Evolutionary conservation across 2,888 invertebrate genomes (phyloP).

Genomic region (Diplazon laetatorius): DNA sequence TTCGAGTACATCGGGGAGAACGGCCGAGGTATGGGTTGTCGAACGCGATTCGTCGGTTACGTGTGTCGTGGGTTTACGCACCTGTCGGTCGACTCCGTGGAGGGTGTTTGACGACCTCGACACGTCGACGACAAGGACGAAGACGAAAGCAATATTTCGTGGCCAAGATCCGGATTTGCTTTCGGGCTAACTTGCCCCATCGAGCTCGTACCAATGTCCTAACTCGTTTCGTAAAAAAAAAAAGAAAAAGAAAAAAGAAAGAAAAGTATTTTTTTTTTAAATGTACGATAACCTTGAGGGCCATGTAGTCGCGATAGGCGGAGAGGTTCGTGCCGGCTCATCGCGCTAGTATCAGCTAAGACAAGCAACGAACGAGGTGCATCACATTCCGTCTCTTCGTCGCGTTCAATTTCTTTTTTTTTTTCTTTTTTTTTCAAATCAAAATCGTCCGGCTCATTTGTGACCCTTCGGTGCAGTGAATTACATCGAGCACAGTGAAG

Average conservation of each 20-base stretch:
- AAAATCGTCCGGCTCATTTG: neutral
- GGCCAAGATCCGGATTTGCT: slow-evolving; percentile 46
- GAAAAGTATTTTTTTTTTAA: too few relatives aligned
- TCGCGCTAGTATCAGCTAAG: slow-evolving; percentile 75
- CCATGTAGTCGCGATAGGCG: slow-evolving; percentile 70
- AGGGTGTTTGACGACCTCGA: slow-evolving; percentile 24
- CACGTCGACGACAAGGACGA: slow-evolving; percentile 57
- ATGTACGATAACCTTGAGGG: slow-evolving; percentile 77
- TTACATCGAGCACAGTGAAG: neutral
- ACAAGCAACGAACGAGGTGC: slow-evolving; percentile 75
- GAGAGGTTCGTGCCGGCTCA: slow-evolving; percentile 71
- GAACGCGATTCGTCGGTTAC: slow-evolving; percentile 4
- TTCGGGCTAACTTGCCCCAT: slow-evolving; percentile 27
- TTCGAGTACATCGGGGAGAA: slow-evolving; percentile 18
- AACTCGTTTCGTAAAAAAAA: slow-evolving; percentile 63
- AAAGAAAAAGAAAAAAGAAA: slow-evolving; percentile 55
- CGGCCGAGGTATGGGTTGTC: neutral
- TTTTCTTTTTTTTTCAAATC: neutral
- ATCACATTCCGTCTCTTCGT: slow-evolving; percentile 61
- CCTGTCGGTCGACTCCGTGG: too few relatives aligned
- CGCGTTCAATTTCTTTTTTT: slow-evolving; percentile 29
- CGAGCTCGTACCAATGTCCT: slow-evolving; percentile 15
- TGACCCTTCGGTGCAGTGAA: neutral
- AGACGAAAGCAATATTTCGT: slow-evolving; percentile 54
- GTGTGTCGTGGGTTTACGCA: neutral